Percentiles rank a stretch among this genome's conserved stretches.
Evolutionary conservation across 92 coral and sea anemone species (phyloP).

Genomic region (Desmophyllum pertusum): DNA sequence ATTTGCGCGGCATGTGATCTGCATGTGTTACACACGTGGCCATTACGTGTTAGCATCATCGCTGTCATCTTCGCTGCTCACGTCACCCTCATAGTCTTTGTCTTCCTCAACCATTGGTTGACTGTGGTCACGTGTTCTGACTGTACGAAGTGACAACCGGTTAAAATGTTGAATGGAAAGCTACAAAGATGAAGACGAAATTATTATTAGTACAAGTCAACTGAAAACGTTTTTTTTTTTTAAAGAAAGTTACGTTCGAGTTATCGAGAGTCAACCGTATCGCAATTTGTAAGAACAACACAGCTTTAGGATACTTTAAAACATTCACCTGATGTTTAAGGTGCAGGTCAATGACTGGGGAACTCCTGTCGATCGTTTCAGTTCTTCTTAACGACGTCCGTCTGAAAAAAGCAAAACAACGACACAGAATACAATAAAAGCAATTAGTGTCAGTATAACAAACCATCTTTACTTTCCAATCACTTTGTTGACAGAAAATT

Average conservation of each 20-base stretch:
- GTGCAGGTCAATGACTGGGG: constrained; percentile 64
- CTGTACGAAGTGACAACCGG: constrained; percentile 55
- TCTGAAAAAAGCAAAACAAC: constrained; percentile 40
- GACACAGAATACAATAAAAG: background rate
- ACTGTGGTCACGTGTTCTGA: constrained; percentile 62
- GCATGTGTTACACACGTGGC: background rate
- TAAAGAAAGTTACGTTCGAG: too few species aligned
- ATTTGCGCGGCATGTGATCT: background rate
- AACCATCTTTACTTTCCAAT: too few species aligned
- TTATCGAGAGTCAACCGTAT: too few species aligned
- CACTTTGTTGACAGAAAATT: background rate
- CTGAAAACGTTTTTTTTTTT: too few species aligned
- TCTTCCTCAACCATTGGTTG: constrained; percentile 53
- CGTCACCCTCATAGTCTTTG: constrained; percentile 46
- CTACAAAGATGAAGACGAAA: constrained; percentile 29
- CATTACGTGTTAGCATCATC: constrained; percentile 5
- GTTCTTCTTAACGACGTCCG: constrained; percentile 77
- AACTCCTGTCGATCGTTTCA: constrained; percentile 87
- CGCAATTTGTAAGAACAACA: background rate
- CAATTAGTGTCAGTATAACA: too few species aligned
- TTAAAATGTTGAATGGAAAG: constrained; percentile 62
- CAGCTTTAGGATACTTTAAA: background rate
- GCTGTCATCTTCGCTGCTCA: constrained; percentile 49
- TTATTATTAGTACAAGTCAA: background rate
- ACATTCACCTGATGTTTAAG: constrained; percentile 46